Evolutionary conservation across 2,888 invertebrate species (phyloP).

Genomic region (Drosophila planitibia): DNA sequence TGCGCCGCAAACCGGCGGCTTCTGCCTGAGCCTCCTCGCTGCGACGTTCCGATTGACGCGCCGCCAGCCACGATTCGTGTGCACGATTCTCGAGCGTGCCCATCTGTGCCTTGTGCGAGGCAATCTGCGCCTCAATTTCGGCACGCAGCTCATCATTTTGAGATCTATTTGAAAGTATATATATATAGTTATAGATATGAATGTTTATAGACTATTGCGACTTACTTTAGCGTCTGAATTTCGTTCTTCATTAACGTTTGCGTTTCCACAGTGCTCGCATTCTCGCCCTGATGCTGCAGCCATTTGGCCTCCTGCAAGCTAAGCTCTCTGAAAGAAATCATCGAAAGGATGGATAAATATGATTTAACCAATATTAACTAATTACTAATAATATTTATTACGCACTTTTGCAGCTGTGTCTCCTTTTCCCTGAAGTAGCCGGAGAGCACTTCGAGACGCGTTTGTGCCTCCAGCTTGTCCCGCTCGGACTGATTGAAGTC

Average conservation of each 20-base stretch:
- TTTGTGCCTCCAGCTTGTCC: constrained; percentile 91
- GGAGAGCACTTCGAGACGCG: constrained; percentile 93
- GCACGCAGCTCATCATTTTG: constrained; percentile 89
- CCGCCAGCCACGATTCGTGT: constrained; percentile 94
- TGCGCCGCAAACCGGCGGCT: constrained; percentile 88
- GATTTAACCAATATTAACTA: not conserved
- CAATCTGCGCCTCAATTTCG: constrained; percentile 95
- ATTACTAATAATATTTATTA: not conserved
- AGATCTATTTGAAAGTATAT: constrained; percentile 79
- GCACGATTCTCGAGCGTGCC: constrained; percentile 93
- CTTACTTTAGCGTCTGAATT: constrained; percentile 92
- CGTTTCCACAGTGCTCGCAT: constrained; percentile 92
- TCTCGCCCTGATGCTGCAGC: constrained; percentile 93
- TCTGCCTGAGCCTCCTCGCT: constrained; percentile 92
- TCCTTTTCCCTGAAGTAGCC: constrained; percentile 97
- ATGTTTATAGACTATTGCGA: not conserved
- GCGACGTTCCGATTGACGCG: constrained; percentile 92
- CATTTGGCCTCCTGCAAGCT: constrained; percentile 91
- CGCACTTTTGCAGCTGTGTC: constrained; percentile 93
- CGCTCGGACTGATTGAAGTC: constrained; percentile 89
- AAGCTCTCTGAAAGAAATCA: constrained; percentile 88
- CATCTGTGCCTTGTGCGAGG: constrained; percentile 88
- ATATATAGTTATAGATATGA: not conserved
- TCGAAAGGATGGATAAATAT: constrained; percentile 12
- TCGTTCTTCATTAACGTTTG: constrained; percentile 92